A percentile compares a stretch with the other conserved stretches of the same genome.
These are phyloP conservation scores for Sussaba pulchella DNA, from an alignment of 2,888 invertebrate species.

Conservation along the genomic window DNA sequence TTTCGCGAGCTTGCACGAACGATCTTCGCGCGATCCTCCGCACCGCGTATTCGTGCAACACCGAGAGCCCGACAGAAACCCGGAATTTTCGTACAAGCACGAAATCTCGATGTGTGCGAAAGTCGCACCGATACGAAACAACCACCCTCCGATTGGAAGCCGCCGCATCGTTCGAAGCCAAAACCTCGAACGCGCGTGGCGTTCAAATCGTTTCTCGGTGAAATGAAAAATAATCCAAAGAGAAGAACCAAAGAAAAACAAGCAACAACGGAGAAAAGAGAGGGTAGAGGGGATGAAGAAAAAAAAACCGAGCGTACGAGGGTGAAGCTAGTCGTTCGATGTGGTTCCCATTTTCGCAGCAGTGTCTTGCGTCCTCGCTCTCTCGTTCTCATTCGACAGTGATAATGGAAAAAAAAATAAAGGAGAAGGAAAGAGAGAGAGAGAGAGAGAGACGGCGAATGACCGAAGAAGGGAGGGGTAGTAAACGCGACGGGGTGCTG, in stretches of 20 bases:
- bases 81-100: constrained; percentile 26
- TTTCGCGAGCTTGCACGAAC: constrained; percentile 37
- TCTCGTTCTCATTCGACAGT: constrained; percentile 45
- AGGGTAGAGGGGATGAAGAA: background rate
- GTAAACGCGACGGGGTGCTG: constrained; percentile 13
- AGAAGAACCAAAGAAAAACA: constrained; percentile 12
- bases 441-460: background rate
- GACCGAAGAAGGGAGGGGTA: background rate
- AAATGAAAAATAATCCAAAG: background rate
- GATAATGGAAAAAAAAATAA: constrained; percentile 14
- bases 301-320: constrained; percentile 13
- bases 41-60: too few relatives aligned
- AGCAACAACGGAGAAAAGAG: background rate
- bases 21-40: constrained; percentile 37
- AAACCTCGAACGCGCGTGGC: constrained; percentile 24
- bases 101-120: background rate
- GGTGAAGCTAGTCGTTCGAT: constrained; percentile 30
- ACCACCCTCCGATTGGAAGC: constrained; percentile 1
- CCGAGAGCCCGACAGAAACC: background rate
- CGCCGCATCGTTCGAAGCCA: background rate
- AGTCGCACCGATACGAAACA: too few relatives aligned
- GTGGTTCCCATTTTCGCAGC: constrained; percentile 29
- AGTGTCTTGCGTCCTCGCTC: constrained; percentile 31
- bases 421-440: too few relatives aligned
- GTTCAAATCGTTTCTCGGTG: constrained; percentile 13